Percentiles rank a stretch among this genome's conserved stretches.
Evolutionary conservation across 2,888 invertebrate genomes (phyloP).

Genomic region (Schrankia costaestrigalis): DNA sequence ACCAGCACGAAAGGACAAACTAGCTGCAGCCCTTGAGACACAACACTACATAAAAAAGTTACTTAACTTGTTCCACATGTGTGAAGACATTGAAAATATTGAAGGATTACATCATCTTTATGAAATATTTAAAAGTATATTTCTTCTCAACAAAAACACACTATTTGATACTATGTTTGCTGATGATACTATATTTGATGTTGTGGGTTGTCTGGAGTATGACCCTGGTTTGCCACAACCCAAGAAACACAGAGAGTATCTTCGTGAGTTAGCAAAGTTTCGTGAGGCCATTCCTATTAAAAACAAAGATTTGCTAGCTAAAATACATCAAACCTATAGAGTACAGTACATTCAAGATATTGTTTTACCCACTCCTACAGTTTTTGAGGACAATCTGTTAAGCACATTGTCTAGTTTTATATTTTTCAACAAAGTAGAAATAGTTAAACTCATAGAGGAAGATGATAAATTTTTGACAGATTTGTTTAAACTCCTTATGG

Average conservation of each 20-base stretch:
- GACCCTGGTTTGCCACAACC: conserved; percentile 93
- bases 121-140: conserved; percentile 99
- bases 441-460: conserved; percentile 98
- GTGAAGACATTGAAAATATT: conserved; percentile 97
- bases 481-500: conserved; percentile 95
- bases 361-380: conserved; percentile 98
- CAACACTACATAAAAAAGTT: conserved; percentile 98
- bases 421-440: conserved; percentile 99
- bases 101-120: conserved; percentile 97
- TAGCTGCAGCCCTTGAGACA: conserved; percentile 94
- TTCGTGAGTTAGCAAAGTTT: conserved; percentile 94
- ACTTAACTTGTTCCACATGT: conserved; percentile 96
- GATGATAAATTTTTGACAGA: conserved; percentile 98
- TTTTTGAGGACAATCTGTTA: conserved; percentile 99
- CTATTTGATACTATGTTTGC: conserved; percentile 99
- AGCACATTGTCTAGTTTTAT: conserved; percentile 99
- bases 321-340: conserved; percentile 99
- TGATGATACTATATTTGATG: conserved; percentile 97
- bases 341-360: conserved; percentile 99
- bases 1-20: conserved; percentile 95
- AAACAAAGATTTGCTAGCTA: conserved; percentile 95
- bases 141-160: conserved; percentile 97
- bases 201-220: conserved; percentile 98
- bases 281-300: conserved; percentile 97
- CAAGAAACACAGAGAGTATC: conserved; percentile 97